A percentile compares a stretch with the other conserved stretches of the same genome.
phyloP scores from a whole-genome alignment of 2,888 invertebrate species.

The Julus scanicus region DNA sequence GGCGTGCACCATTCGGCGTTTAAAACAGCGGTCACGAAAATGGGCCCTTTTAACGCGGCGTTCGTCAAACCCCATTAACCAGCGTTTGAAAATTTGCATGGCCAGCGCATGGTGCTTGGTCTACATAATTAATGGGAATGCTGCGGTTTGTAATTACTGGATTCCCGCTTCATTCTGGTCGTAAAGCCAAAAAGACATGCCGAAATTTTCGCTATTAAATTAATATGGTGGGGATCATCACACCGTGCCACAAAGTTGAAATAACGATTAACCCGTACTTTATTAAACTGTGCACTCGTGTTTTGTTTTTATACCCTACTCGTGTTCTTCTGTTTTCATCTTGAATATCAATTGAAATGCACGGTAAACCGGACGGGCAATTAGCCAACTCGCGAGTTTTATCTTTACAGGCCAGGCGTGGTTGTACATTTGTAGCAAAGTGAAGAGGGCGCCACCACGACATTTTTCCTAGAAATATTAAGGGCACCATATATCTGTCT shows the following conservation, averaged over 20 bases:
- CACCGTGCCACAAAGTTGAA: neutral
- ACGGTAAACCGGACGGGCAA: neutral
- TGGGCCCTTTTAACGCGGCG: neutral
- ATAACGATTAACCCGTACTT: neutral
- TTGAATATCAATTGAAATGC: neutral
- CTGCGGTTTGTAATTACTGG: slow-evolving; percentile 21
- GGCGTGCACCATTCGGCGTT: neutral
- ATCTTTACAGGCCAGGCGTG: too few species aligned
- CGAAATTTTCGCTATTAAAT: neutral
- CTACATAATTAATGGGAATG: slow-evolving; percentile 25
- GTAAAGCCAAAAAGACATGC: neutral
- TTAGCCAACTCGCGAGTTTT: neutral
- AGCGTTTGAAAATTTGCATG: slow-evolving; percentile 1
- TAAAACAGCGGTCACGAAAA: neutral
- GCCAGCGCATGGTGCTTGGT: neutral
- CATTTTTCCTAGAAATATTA: too few species aligned
- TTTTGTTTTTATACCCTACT: neutral
- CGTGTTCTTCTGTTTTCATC: neutral
- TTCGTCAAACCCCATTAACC: neutral
- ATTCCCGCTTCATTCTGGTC: slow-evolving; percentile 28
- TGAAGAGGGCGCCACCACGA: too few species aligned
- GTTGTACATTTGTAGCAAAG: too few species aligned
- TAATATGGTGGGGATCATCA: neutral
- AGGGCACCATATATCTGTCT: too few species aligned
- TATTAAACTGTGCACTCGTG: neutral